phyloP scores from a whole-genome alignment of 2,113 vertebrate genomes.

The Theropithecus gelada region DNA sequence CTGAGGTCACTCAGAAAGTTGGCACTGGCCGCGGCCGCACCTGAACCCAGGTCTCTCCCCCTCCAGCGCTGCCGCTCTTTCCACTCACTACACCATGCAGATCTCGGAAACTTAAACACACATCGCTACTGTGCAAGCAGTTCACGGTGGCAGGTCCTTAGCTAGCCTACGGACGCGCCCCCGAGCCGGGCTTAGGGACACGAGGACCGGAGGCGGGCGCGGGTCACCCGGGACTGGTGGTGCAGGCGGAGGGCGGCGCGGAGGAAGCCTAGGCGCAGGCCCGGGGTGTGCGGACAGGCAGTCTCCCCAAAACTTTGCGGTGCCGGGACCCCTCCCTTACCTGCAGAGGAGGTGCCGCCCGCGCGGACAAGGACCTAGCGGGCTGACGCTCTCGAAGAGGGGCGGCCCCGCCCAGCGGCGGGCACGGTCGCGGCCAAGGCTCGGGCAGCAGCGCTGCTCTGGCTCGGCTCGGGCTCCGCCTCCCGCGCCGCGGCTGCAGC shows the following conservation, averaged over 20 bases:
- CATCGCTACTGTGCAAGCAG: not conserved
- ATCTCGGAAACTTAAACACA: constrained; percentile 68
- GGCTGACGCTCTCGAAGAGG: not conserved
- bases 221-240: not conserved
- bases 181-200: not conserved
- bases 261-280: constrained; percentile 64
- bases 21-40: constrained; percentile 3
- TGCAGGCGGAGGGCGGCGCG: constrained; percentile 35
- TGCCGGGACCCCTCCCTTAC: constrained; percentile 67
- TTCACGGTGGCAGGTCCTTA: constrained; percentile 35
- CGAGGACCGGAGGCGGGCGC: not conserved
- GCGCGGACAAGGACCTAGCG: constrained; percentile 47
- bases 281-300: not conserved
- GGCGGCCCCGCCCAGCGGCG: constrained; percentile 52
- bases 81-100: not conserved
- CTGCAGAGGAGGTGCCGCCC: constrained; percentile 66
- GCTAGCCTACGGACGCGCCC: not conserved
- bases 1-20: constrained; percentile 61
- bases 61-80: not conserved
- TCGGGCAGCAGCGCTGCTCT: constrained; percentile 13
- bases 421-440: constrained; percentile 25
- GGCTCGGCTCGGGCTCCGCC: constrained; percentile 57
- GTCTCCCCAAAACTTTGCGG: constrained; percentile 66
- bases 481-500: constrained; percentile 55
- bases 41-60: constrained; percentile 39